A percentile compares a stretch with the other conserved stretches of the same genome.
phyloP scores from a whole-genome alignment of 2,888 invertebrate genomes.

The Globia sparganii region DNA sequence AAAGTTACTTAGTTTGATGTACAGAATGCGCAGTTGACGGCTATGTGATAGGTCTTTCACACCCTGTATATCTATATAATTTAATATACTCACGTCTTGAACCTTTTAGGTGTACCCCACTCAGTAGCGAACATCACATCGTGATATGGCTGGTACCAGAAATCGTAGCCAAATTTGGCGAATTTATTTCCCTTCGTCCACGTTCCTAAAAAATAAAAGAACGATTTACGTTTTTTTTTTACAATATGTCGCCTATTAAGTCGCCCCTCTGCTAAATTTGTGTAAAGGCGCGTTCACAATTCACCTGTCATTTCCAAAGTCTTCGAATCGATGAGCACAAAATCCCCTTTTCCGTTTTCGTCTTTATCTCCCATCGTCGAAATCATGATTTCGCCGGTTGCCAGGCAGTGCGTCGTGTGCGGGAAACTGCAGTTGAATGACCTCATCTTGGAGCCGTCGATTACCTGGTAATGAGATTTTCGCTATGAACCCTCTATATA shows the following conservation, averaged over 20 bases:
- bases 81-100: slow-evolving; percentile 90
- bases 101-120: slow-evolving; percentile 97
- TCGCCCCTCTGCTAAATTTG: slow-evolving; percentile 59
- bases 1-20: too few species aligned
- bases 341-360: slow-evolving; percentile 96
- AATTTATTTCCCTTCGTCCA: slow-evolving; percentile 93
- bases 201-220: slow-evolving; percentile 88
- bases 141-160: slow-evolving; percentile 98
- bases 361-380: slow-evolving; percentile 97
- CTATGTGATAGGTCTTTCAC: too few species aligned
- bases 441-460: slow-evolving; percentile 95
- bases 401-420: slow-evolving; percentile 98
- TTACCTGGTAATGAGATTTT: slow-evolving; percentile 91
- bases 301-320: slow-evolving; percentile 94
- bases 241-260: slow-evolving; percentile 39
- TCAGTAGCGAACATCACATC: slow-evolving; percentile 97
- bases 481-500: slow-evolving; percentile 77
- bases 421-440: slow-evolving; percentile 95
- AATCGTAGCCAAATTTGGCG: slow-evolving; percentile 97
- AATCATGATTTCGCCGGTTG: slow-evolving; percentile 98
- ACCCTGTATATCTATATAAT: too few species aligned
- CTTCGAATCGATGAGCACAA: slow-evolving; percentile 95
- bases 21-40: too few species aligned
- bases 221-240: slow-evolving; percentile 38
- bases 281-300: slow-evolving; percentile 63